These are phyloP conservation scores for Peucedramus taeniatus DNA, from an alignment of 2,113 vertebrate genomes.

Conservation along the genomic window DNA sequence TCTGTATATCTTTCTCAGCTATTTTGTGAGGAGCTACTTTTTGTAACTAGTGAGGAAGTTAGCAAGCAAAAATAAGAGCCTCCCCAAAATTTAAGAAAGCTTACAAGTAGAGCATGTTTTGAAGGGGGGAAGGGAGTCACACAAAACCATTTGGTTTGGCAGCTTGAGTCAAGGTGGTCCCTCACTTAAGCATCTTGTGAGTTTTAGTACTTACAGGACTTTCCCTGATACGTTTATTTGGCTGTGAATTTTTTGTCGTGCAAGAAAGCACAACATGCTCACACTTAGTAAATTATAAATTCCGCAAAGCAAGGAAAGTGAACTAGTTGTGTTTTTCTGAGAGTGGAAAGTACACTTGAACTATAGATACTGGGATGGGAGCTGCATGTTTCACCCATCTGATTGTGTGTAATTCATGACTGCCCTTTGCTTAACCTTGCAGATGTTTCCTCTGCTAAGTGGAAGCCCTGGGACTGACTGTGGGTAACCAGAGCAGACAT, in stretches of 20 bases:
- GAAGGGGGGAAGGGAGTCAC: accelerated
- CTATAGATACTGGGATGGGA: neutral
- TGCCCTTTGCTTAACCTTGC: neutral
- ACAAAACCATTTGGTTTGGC: neutral
- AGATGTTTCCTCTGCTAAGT: neutral
- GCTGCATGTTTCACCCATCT: neutral
- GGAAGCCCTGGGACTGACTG: neutral
- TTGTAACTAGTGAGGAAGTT: neutral
- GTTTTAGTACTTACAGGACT: neutral
- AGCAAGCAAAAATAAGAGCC: neutral
- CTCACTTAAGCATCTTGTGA: neutral
- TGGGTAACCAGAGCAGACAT: neutral
- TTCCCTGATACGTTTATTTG: neutral
- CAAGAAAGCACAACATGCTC: neutral
- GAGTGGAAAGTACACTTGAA: neutral
- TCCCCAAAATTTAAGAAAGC: neutral
- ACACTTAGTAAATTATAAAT: neutral
- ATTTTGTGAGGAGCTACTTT: neutral
- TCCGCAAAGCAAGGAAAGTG: neutral
- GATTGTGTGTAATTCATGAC: neutral
- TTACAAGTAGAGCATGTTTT: neutral
- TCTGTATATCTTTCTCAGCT: neutral
- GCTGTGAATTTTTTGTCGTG: neutral
- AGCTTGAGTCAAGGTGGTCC: neutral
- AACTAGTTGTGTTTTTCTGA: neutral